phyloP scores from a whole-genome alignment of 2,888 invertebrate species.

The Horisme vitalbata region DNA sequence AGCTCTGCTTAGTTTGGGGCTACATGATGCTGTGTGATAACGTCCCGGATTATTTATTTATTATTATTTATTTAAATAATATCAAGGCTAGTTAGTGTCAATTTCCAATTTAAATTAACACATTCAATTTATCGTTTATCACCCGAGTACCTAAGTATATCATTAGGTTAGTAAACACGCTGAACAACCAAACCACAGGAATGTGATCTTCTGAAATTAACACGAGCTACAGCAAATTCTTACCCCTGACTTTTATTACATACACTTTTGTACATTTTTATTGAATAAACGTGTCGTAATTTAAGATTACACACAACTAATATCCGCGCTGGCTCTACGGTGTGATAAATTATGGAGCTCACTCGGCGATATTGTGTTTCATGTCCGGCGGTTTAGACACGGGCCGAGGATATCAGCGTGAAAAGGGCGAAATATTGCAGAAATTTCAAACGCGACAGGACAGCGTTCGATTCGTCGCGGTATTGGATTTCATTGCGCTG shows the following conservation, averaged over 20 bases:
- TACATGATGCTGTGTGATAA: no score
- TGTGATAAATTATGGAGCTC: slow-evolving; percentile 76
- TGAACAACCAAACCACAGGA: slow-evolving; percentile 43
- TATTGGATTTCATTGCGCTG: slow-evolving; percentile 80
- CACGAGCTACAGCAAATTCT: slow-evolving; percentile 9
- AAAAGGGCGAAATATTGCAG: slow-evolving; percentile 82
- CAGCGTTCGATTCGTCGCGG: slow-evolving; percentile 80
- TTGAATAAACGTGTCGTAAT: slow-evolving; percentile 41
- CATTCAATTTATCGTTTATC: slow-evolving; percentile 48
- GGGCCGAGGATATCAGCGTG: slow-evolving; percentile 77
- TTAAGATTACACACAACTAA: slow-evolving; percentile 61
- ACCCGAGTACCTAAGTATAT: slow-evolving; percentile 58
- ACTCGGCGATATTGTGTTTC: slow-evolving; percentile 79
- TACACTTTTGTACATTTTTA: slow-evolving; percentile 21
- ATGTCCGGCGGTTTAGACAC: slow-evolving; percentile 79
- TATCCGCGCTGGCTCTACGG: slow-evolving; percentile 57
- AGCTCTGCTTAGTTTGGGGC: no score
- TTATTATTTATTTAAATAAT: no score
- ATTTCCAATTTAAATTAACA: no score
- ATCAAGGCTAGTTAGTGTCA: no score
- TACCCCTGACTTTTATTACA: slow-evolving; percentile 7
- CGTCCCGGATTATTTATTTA: no score
- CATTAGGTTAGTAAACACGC: slow-evolving; percentile 65
- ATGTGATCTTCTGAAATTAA: slow-evolving; percentile 36
- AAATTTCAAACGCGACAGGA: slow-evolving; percentile 80